phyloP scores from a whole-genome alignment of 2,797 vertebrate genomes.

The Gastrophryne carolinensis region DNA sequence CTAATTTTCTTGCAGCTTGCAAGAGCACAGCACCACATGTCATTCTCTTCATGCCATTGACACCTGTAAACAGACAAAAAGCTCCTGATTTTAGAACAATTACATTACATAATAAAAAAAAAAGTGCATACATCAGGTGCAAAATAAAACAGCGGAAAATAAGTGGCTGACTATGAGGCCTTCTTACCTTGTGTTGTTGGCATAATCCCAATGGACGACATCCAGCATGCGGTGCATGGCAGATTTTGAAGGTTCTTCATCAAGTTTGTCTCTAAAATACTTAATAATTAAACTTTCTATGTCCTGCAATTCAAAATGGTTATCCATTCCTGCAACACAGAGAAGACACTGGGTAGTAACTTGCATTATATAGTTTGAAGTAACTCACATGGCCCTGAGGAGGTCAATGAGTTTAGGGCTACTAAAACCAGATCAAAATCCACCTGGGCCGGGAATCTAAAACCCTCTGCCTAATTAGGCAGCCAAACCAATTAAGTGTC shows the following conservation, averaged over 20 bases:
- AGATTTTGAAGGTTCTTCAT: slow-evolving; percentile 67
- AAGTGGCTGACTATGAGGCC: neutral
- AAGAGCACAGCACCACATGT: slow-evolving; percentile 70
- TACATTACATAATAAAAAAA: too few species aligned
- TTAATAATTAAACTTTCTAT: slow-evolving; percentile 68
- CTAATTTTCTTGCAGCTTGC: slow-evolving; percentile 73
- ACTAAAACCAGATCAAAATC: too few species aligned
- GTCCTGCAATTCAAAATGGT: slow-evolving; percentile 58
- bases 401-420: too few species aligned
- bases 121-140: too few species aligned
- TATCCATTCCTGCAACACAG: slow-evolving; percentile 56
- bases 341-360: neutral
- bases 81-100: neutral
- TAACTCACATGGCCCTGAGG: too few species aligned
- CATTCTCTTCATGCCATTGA: slow-evolving; percentile 76
- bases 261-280: slow-evolving; percentile 65
- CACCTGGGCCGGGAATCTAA: too few species aligned
- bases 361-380: too few species aligned
- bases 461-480: too few species aligned
- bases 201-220: slow-evolving; percentile 72
- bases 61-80: slow-evolving; percentile 61
- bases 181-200: slow-evolving; percentile 69
- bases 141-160: too few species aligned
- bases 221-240: slow-evolving; percentile 66
- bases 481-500: too few species aligned